Base-by-base conservation (phyloP, 2,797 vertebrate genomes). In the Poecilia gillii region DNA sequence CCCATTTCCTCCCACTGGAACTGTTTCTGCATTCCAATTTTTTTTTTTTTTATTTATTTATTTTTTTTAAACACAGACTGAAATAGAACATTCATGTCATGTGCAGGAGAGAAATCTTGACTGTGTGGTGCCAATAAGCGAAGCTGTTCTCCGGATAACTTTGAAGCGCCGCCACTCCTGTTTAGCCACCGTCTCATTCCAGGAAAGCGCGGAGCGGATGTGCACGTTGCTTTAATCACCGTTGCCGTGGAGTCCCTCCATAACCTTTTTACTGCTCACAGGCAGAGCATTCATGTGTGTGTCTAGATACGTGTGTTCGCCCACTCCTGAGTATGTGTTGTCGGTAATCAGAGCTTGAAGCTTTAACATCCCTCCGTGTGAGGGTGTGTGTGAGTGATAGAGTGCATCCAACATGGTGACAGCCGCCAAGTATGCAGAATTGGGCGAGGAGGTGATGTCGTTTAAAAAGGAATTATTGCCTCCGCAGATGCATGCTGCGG, bases 401-500 rank as follows among this genome's bases (percentile, higher is more conserved):
- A 89, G 87, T 87, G 89, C 82, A 85, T 88, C 86, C 90, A 90
- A 82, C 81, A 33, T 86, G 84, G 91, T 90, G 90, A 94, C 91
- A 92, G 87, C 77, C 55, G 79, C 83, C 88, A 92, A 93, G 78
- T 82, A 88, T 90, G 89, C 89, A 89, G 81, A 84, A 88, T 88
- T 47, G 73, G 82, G 71, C 47, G n/a, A 78, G 82, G 80, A 88
- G 84, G 85, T 81, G 86, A 92, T 88, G 89, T 78, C 75, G 86
- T 88, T 92, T 89, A 91, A 89, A 90, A 90, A 93, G 80, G 84
- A 93, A 92, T 93, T 91, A 93, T 89, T 91, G 84, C 89, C 46
- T 90, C 82, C 76, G 25, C 78, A 81, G 91, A 91, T 86, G 68
- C 90, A 84, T 4, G 78, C 86, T 74, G 87, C 23, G 82, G 86